Conservation (phyloP, 2,113 vertebrate species). For the Apteryx mantelli region DNA sequence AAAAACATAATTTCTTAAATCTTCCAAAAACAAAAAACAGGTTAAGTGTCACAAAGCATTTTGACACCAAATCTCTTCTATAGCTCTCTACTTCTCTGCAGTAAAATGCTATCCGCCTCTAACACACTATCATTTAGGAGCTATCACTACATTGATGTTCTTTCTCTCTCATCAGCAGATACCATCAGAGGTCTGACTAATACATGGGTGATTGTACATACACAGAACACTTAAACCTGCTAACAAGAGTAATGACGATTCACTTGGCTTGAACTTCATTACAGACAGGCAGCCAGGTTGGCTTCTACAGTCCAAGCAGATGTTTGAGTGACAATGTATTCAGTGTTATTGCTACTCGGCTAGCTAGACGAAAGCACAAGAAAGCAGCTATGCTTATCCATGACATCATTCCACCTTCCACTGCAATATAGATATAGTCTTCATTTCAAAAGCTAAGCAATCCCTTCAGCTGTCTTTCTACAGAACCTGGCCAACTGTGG, state of each 20-base stretch:
- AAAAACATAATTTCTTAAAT: background rate
- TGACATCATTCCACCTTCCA: background rate
- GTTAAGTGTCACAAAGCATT: background rate
- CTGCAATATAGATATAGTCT: background rate
- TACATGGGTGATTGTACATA: background rate
- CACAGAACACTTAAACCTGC: background rate
- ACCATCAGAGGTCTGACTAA: background rate
- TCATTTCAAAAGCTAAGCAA: background rate
- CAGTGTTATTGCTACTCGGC: background rate
- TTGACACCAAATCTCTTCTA: background rate
- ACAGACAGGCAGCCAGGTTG: background rate
- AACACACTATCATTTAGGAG: background rate
- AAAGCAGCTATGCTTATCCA: background rate
- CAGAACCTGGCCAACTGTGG: background rate
- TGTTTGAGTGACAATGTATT: rapidly evolving
- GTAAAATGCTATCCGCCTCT: background rate
- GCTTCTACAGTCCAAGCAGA: background rate
- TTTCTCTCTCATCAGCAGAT: background rate
- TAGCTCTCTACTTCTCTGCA: background rate
- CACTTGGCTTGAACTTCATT: background rate
- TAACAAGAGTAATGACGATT: background rate
- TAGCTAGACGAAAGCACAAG: background rate
- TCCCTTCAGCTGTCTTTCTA: background rate
- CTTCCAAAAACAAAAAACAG: background rate
- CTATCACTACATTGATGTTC: background rate